Base-by-base conservation (phyloP, 2,797 vertebrate genomes). In the Australoheros facetus region DNA sequence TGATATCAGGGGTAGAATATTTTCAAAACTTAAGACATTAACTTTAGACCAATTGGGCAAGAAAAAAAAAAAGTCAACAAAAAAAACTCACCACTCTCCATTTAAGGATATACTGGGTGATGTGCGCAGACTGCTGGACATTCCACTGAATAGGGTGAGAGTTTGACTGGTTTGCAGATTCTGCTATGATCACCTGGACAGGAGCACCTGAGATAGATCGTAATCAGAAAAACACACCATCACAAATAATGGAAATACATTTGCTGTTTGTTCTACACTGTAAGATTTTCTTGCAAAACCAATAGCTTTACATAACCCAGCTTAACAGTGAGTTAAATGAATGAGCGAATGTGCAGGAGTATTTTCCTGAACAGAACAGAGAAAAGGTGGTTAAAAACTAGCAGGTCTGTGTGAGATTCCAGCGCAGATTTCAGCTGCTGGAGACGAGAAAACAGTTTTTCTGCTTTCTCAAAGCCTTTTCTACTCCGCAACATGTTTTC, bases 121-220 rank as follows among this genome's bases (percentile, higher is more conserved):
- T 98, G 87, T 99, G 98, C 51, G 97, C 97, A 0, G 97, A 95
- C 6, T 96, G 87, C 0, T 97, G 97, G 3, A 96, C 95, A 0
- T 96, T 98, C 98, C 98, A 99, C 84, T 99, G 98, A 86, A 99
- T 98, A 17, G 98, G 98, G 90, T 99, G 98, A 2, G 98, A 97
- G 92, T 98, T 95, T 34, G 98, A 97, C 23, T 98, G 97, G 86
- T 97, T 98, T 17, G 96, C 94, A 21, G 95, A 95, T 89, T 99
- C 98, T 4, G 97, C 96, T 81, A 99, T 98, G 86, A 99, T 96
- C 69, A 99, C 97, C 86, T 99, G 97, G 51, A 99, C 96, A 5
- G 98, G 97, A 55, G 97, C 95, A 78, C 96, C 97, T 99, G 89
- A 34, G 3, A 74, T 7, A 84, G 6, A 77, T 2, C 57, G 32